These are phyloP conservation scores for Turritopsis dohrnii DNA, from an alignment of 30 jellyfish, hydroid and myxozoan species.

Conservation along the genomic window DNA sequence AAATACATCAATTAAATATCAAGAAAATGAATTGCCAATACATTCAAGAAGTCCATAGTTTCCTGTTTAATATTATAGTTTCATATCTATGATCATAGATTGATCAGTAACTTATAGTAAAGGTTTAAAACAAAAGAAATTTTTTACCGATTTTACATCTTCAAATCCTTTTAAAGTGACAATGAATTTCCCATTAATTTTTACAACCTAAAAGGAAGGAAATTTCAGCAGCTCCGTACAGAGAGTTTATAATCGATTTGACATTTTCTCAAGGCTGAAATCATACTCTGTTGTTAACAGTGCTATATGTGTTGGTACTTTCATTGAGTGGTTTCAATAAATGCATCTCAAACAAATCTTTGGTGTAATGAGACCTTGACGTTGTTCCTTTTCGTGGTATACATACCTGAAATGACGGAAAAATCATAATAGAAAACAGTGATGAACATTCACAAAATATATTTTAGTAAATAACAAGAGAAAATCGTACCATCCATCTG, in stretches of 20 bases:
- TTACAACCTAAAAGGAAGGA: constrained; percentile 43
- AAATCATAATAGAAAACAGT: background rate
- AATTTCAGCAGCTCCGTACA: no score
- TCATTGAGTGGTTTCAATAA: constrained; percentile 43
- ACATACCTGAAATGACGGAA: constrained; percentile 55
- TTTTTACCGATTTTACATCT: constrained; percentile 69
- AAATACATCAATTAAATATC: no score
- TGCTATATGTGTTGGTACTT: constrained; percentile 36
- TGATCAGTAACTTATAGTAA: no score
- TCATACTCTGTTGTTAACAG: constrained; percentile 71
- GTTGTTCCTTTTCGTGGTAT: constrained; percentile 94
- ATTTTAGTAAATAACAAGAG: no score
- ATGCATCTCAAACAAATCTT: constrained; percentile 65
- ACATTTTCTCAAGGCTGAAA: background rate
- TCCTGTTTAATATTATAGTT: no score
- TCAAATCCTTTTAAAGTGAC: constrained; percentile 69
- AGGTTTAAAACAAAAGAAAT: no score
- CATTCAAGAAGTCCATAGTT: no score
- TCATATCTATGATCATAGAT: no score
- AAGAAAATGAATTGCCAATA: no score
- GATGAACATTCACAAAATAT: background rate
- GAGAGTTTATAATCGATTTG: no score
- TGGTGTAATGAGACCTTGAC: constrained; percentile 38
- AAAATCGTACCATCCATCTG: constrained; percentile 89
- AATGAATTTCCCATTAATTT: constrained; percentile 63